Conservation (phyloP, 2,797 vertebrate species). For the Pteropus rufus region DNA sequence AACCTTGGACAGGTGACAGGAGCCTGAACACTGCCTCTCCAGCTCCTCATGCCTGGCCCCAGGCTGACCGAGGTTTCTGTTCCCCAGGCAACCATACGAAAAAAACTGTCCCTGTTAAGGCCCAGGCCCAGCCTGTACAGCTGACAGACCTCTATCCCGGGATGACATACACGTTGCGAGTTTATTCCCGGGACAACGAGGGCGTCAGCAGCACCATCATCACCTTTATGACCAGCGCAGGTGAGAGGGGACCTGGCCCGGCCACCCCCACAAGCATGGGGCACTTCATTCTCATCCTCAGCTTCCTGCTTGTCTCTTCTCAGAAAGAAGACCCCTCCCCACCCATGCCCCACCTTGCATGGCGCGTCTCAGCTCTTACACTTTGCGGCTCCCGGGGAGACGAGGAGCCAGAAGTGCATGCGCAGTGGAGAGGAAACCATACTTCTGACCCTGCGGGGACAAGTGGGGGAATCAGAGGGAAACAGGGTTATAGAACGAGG, state of each 20-base stretch:
- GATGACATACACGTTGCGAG: slow-evolving; percentile 94
- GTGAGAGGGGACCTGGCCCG: slow-evolving; percentile 88
- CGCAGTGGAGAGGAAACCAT: neutral
- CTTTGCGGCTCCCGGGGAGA: neutral
- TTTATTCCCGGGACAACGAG: slow-evolving; percentile 93
- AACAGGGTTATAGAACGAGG: slow-evolving; percentile 26
- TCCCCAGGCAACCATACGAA: slow-evolving; percentile 93
- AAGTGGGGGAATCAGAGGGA: neutral
- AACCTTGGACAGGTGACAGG: slow-evolving; percentile 40
- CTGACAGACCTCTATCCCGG: slow-evolving; percentile 93
- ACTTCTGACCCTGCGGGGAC: neutral
- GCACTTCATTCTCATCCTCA: slow-evolving; percentile 60
- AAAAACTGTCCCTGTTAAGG: slow-evolving; percentile 89
- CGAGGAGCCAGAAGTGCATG: slow-evolving; percentile 10
- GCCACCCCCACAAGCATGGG: slow-evolving; percentile 65
- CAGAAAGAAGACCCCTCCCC: slow-evolving; percentile 50
- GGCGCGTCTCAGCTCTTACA: neutral
- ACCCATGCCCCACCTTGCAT: slow-evolving; percentile 63
- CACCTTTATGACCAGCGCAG: slow-evolving; percentile 97
- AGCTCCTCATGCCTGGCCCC: slow-evolving; percentile 67
- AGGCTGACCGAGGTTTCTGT: slow-evolving; percentile 94
- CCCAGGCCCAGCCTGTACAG: slow-evolving; percentile 88
- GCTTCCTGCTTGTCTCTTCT: slow-evolving; percentile 59
- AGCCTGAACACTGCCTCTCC: slow-evolving; percentile 41
- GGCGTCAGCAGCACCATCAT: slow-evolving; percentile 90